Percentiles rank a stretch among this genome's conserved stretches.
phyloP scores from a whole-genome alignment of 1,140 invertebrate species.

The Philaenus spumarius region DNA sequence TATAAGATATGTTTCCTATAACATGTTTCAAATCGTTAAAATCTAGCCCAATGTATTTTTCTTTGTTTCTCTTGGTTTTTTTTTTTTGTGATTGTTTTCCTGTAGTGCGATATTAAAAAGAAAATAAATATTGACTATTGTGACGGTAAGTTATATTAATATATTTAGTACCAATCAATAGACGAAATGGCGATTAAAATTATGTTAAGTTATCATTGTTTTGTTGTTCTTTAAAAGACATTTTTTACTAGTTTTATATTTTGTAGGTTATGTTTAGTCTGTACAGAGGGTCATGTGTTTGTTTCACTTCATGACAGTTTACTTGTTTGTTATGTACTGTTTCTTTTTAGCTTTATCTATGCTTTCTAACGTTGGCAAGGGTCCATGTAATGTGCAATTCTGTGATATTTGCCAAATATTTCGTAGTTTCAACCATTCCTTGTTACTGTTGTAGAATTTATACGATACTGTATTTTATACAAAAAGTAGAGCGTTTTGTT shows the following conservation, averaged over 20 bases:
- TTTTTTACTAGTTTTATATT: neutral
- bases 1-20: no score
- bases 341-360: neutral
- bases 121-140: no score
- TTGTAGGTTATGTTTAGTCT: neutral
- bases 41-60: no score
- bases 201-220: neutral
- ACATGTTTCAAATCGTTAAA: no score
- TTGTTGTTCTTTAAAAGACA: neutral
- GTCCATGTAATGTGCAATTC: conserved; percentile 6
- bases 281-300: neutral
- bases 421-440: conserved; percentile 2
- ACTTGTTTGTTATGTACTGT: neutral
- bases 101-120: no score
- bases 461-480: conserved; percentile 7
- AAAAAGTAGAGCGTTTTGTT: neutral
- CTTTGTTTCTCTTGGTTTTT: no score
- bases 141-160: no score
- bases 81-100: no score
- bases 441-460: neutral
- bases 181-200: no score
- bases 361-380: neutral
- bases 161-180: no score
- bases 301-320: neutral
- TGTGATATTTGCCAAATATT: conserved; percentile 11